Base-by-base conservation (phyloP, 1,140 invertebrate genomes). In the Drosophila punjabiensis region DNA sequence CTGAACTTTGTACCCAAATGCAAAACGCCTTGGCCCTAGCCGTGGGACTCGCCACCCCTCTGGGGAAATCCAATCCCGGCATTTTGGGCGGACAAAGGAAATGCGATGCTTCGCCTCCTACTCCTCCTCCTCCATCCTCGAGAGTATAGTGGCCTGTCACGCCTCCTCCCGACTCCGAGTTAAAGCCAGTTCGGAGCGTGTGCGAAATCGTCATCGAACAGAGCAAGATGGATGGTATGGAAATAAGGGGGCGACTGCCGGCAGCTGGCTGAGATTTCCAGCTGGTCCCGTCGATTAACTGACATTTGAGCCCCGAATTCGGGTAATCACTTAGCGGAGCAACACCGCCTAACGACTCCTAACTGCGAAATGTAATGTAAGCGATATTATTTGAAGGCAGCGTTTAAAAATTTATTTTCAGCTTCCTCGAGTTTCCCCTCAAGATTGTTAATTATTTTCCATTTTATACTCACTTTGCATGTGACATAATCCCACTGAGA, bases 401-500 rank as follows among this genome's bases (percentile, higher is more conserved):
- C 30, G 16, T n/a, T n/a, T 33, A 8, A 47, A 47, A 53, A 9
- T 37, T 37, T 13, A 16, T 24, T 24, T 24, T 37, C 1, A 13
- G 32, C 18, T 37, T 56, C 3, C 33, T 24, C 10, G 2, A 39
- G 35, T 58, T 58, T 58, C 20, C 28, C 28, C 1, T n/a, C 1
- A 39, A 28, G 16, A 1, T 1, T 7, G 55, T 14, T 39, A 58
- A 58, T 58, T 58, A n/a, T 28, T 58, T 18, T 33, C 16, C 3
- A 8, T 53, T 33, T 32, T 53, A 10, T 83, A 96, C 97, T 97
- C 94, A 99, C 98, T 98, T 95, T 98, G 98, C 94, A 99, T 96
- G 94, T 99, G 98, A 95, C 97, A 98, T 92, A 99, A 95, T 92
- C 98, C 98, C 92, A 98, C 96, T 50, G 97, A 96, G 94, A 99